Base-by-base conservation (phyloP, 2,888 invertebrate species). In the Scelioninae gen. 2 region DNA sequence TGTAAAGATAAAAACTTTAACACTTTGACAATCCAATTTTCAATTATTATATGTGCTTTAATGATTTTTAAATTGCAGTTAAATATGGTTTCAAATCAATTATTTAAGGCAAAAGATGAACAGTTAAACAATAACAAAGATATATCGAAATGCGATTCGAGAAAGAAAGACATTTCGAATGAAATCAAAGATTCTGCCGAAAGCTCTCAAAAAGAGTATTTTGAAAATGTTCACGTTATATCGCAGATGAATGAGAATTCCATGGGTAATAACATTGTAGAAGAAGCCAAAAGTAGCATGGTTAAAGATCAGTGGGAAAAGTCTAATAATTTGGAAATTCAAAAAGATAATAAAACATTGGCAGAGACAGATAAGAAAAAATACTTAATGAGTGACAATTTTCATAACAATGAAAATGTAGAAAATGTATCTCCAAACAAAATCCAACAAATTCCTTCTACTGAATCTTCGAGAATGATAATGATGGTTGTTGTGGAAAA, bases 401-500 rank as follows among this genome's bases (percentile, higher is more conserved):
- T 10, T 25, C 33, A 33, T 11, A 41, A 68, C 2, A 28, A 2
- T 5, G n/a, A 58, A 31, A 19, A 5, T 25, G 25, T 19, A 2
- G 43, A 55, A 18, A 60, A 52, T 22, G 2, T 37, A 10, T 2
- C n/a, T 0, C 28, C 48, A 2, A 37, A 16, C 3, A 65, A 19
- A 16, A 22, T 28, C 5, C 11, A 46, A 11, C 33, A 43, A 11
- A 11, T 13, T 9, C 7, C 11, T 25, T 9, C 16, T 3, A 15
- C 16, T 1, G 75, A 71, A 9, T 74, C 81, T 1, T 81, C 82
- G 6, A 76, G 81, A 10, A 78, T 85, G 25, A 52, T 85, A 1
- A 83, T 85, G 84, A 83, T 85, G 84, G 70, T 86, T 2, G 50
- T 85, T 0, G 76, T 85, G 10, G 83, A 85, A 33, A 80, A 77